phyloP scores from a whole-genome alignment of 2,113 vertebrate species.

The Actinemys pallida region DNA sequence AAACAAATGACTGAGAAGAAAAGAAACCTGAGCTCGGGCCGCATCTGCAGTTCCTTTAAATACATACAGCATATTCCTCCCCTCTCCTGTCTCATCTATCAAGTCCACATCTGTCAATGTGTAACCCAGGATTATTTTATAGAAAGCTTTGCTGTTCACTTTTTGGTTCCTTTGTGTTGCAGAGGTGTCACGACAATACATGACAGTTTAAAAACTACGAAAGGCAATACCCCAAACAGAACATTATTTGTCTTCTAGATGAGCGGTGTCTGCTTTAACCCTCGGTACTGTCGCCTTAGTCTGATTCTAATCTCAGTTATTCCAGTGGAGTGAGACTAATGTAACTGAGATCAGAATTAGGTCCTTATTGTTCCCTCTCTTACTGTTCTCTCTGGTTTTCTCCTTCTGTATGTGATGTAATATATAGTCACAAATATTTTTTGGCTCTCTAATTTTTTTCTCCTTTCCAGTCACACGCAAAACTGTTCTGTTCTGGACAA shows the following conservation, averaged over 20 bases:
- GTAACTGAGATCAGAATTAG: background rate
- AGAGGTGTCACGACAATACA: fast-evolving
- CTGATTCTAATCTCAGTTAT: fast-evolving
- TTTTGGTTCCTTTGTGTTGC: background rate
- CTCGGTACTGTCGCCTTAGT: background rate
- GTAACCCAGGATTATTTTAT: background rate
- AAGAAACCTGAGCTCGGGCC: background rate
- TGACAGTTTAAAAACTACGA: background rate
- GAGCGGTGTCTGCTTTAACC: background rate
- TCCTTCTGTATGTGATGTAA: slow-evolving; percentile 51
- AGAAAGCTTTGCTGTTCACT: background rate
- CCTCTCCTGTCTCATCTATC: background rate
- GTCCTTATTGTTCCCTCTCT: background rate
- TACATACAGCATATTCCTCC: background rate
- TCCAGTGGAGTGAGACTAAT: background rate
- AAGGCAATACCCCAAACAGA: background rate
- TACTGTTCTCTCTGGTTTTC: background rate
- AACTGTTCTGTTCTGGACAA: slow-evolving; percentile 65
- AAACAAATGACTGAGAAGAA: slow-evolving; percentile 10
- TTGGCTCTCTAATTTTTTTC: background rate
- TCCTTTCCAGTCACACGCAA: slow-evolving; percentile 57
- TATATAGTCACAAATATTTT: slow-evolving; percentile 42
- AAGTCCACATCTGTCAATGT: background rate
- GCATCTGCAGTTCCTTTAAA: background rate
- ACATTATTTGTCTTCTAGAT: fast-evolving